These are phyloP conservation scores for Crypturellus tataupa DNA, from an alignment of 2,797 vertebrate genomes.

Conservation along the genomic window DNA sequence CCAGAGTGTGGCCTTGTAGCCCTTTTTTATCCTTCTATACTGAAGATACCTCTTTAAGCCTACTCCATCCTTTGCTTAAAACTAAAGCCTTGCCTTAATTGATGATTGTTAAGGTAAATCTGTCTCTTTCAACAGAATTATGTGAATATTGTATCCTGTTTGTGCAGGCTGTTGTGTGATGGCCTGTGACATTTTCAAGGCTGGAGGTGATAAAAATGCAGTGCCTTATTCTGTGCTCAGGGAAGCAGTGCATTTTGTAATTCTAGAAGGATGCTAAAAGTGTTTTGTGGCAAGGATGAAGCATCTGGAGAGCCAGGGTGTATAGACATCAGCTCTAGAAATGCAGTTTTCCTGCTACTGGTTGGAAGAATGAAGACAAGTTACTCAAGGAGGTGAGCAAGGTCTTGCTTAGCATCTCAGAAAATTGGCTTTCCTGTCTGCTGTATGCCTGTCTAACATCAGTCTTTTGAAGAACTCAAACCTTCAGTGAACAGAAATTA, in stretches of 20 bases:
- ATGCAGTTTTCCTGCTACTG: conserved; percentile 20
- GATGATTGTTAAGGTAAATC: neutral
- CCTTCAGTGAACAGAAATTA: neutral
- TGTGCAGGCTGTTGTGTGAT: conserved; percentile 1
- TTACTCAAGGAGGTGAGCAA: conserved; percentile 36
- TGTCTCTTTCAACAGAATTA: neutral
- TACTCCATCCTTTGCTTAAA: neutral
- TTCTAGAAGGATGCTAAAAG: conserved; percentile 11
- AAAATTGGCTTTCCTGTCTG: conserved; percentile 37
- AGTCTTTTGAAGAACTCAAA: neutral
- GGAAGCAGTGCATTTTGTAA: neutral
- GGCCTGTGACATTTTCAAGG: neutral
- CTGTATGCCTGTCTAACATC: neutral
- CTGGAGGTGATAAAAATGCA: conserved; percentile 9
- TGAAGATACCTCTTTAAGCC: neutral
- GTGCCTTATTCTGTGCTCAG: neutral
- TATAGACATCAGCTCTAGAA: neutral
- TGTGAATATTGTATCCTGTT: neutral
- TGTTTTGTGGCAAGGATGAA: neutral
- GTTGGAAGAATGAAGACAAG: conserved; percentile 14
- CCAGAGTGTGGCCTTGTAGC: neutral
- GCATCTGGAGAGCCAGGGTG: neutral
- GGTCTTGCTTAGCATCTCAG: conserved; percentile 18
- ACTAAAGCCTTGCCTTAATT: neutral
- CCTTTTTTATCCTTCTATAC: neutral